phyloP scores from a whole-genome alignment of 2,888 invertebrate species.

The Drosophila demipolita region DNA sequence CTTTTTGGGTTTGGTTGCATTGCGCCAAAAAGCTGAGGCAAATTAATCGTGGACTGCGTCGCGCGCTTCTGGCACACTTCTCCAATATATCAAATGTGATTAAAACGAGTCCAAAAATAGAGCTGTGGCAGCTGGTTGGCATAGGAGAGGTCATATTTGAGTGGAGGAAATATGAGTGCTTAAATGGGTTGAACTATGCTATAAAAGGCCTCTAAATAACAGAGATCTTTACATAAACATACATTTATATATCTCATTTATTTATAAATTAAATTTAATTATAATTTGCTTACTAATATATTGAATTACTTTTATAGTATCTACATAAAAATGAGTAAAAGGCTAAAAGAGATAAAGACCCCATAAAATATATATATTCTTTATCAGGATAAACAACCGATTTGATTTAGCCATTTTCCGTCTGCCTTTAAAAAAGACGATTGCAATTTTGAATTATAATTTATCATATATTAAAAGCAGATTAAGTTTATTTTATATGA shows the following conservation, averaged over 20 bases:
- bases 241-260: no score
- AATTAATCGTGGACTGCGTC: slow-evolving; percentile 76
- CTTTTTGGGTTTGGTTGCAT: slow-evolving; percentile 52
- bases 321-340: neutral
- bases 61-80: slow-evolving; percentile 48
- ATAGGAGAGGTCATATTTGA: slow-evolving; percentile 3
- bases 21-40: slow-evolving; percentile 69
- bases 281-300: neutral
- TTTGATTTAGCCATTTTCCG: neutral
- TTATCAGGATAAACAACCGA: no score
- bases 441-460: neutral
- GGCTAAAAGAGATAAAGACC: no score
- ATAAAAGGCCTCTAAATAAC: neutral
- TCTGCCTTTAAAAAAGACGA: neutral
- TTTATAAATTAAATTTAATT: no score
- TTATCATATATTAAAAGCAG: neutral
- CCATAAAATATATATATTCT: no score
- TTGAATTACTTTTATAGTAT: no score
- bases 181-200: neutral
- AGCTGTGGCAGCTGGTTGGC: slow-evolving; percentile 4
- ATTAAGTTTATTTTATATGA: neutral
- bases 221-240: no score
- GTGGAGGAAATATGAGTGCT: neutral
- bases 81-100: slow-evolving; percentile 79
- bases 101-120: slow-evolving; percentile 58